Evolutionary conservation across 2,888 invertebrate species (phyloP).

Genomic region (Escarpia spicata): DNA sequence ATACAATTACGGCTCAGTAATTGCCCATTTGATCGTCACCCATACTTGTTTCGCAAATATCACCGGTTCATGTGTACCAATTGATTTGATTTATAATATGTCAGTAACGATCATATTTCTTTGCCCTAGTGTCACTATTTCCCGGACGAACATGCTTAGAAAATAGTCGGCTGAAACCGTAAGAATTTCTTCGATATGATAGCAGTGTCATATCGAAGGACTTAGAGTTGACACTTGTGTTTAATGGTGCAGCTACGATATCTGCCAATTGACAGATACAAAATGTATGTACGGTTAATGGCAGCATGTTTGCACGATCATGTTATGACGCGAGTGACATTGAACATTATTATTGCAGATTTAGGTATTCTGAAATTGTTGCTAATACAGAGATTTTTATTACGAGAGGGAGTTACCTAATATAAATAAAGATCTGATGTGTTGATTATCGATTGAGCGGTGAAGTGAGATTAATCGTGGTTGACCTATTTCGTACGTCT

Average conservation of each 20-base stretch:
- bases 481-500: background rate
- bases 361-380: background rate
- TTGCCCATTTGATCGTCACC: background rate
- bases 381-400: background rate
- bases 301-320: background rate
- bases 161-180: background rate
- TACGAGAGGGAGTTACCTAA: conserved; percentile 16
- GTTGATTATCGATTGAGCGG: background rate
- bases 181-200: background rate
- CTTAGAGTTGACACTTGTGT: background rate
- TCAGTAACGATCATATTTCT: background rate
- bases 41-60: background rate
- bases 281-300: background rate
- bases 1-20: background rate
- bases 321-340: background rate
- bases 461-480: background rate
- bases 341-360: background rate
- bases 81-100: background rate
- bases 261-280: background rate
- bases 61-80: background rate
- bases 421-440: background rate
- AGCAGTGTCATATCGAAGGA: background rate
- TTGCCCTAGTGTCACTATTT: background rate
- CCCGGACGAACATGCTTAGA: background rate
- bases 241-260: background rate